Evolutionary conservation across 2,113 vertebrate species (phyloP).

Genomic region (Zosterops lateralis): DNA sequence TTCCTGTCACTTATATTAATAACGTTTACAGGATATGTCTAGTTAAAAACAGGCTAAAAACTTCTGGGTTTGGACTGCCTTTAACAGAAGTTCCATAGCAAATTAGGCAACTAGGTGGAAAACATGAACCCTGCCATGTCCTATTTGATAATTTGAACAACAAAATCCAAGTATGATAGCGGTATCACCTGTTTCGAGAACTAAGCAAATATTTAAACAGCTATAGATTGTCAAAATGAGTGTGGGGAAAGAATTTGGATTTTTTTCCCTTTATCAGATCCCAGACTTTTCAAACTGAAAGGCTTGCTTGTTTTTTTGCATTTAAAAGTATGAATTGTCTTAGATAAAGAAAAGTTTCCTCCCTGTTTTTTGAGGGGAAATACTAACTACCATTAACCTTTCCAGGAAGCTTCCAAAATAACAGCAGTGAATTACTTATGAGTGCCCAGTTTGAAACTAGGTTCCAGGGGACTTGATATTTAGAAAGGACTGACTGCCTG

Average conservation of each 20-base stretch:
- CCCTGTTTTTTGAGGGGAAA: background rate
- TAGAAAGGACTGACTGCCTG: background rate
- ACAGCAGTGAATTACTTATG: constrained; percentile 10
- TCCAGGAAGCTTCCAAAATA: constrained; percentile 19
- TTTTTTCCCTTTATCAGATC: background rate
- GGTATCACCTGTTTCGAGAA: background rate
- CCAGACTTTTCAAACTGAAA: background rate
- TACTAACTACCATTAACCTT: background rate
- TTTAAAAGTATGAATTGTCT: background rate
- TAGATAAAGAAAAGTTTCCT: background rate
- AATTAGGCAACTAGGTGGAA: background rate
- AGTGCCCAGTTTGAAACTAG: background rate
- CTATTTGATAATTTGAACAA: background rate
- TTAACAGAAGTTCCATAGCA: background rate
- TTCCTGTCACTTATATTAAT: background rate
- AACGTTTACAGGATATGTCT: background rate
- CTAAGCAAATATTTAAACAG: background rate
- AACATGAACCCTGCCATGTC: background rate
- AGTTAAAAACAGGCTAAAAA: background rate
- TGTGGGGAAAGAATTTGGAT: background rate
- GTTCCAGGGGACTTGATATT: background rate
- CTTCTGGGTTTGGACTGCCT: background rate
- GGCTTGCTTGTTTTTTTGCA: background rate
- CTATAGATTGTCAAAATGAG: background rate
- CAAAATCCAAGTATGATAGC: background rate